A percentile compares a stretch with the other conserved stretches of the same genome.
phyloP scores from a whole-genome alignment of 2,888 invertebrate species.

The Dasysyrphus tricinctus region DNA sequence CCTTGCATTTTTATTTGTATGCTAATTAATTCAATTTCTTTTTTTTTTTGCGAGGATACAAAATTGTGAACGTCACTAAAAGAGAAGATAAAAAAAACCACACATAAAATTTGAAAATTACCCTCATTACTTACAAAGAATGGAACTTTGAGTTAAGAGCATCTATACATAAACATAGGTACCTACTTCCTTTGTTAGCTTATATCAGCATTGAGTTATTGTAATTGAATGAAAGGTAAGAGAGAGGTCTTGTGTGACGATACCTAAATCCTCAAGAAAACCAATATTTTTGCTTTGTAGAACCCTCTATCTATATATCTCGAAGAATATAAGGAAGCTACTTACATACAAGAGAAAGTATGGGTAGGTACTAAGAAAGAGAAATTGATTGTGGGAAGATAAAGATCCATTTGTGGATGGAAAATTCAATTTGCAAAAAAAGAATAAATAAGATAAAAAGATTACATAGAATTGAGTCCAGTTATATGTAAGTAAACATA shows the following conservation, averaged over 20 bases:
- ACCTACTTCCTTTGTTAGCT: constrained; percentile 21
- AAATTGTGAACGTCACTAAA: no score
- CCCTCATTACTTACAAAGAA: not conserved
- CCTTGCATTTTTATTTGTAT: not conserved
- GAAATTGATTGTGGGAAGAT: not conserved
- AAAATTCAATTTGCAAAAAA: constrained; percentile 7
- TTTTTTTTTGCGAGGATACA: not conserved
- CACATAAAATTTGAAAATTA: constrained; percentile 2
- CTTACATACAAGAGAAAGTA: not conserved
- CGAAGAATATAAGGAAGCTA: not conserved
- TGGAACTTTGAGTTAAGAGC: not conserved
- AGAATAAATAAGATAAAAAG: not conserved
- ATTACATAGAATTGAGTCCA: not conserved
- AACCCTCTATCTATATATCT: not conserved
- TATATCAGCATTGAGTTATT: constrained; percentile 32
- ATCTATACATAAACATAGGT: not conserved
- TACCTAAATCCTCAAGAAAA: constrained; percentile 17
- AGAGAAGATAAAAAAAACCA: not conserved
- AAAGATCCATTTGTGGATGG: not conserved
- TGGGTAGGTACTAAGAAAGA: not conserved
- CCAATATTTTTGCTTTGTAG: not conserved
- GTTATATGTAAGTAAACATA: not conserved
- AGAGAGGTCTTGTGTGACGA: not conserved
- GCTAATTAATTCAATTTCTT: constrained; percentile 19
- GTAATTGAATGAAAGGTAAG: constrained; percentile 35